Base-by-base conservation (phyloP, 2,113 vertebrate genomes). In the Synchiropus splendidus region DNA sequence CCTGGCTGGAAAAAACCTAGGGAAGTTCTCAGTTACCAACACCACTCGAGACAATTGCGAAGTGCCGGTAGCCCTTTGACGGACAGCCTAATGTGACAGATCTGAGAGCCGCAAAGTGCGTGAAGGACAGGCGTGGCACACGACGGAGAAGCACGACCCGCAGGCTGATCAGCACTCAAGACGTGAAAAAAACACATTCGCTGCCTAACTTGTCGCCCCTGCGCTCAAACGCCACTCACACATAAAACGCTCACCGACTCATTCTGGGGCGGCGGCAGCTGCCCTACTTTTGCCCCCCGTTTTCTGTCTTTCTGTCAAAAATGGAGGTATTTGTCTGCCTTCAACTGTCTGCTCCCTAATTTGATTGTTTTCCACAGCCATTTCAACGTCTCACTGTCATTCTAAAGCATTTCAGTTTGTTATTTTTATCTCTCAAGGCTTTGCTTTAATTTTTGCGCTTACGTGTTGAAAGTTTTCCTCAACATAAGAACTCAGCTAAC, bases 51-150 rank as follows among this genome's bases (percentile, higher is more conserved):
- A 62, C 55, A 12, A 27, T 63, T 58, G 54, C 50, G 59, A 54
- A 64, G 54, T 52, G 30, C n/a, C 41, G 5, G 49, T 54, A 27
- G 61, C 32, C 51, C 61, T 61, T 61, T 74, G 75, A 78, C 63
- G 56, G 70, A 69, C 50, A 42, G 46, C 57, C 45, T 72, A 67
- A 72, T 58, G 70, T 74, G 74, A 72, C 70, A 70, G 51, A 64
- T 72, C 61, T 52, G 64, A 67, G 69, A 62, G 58, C 35, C 12
- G 60, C 36, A 36, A 62, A 5, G 21, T 9, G 67, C 73, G 67
- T 74, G 75, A 79, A 69, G 75, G 70, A 77, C 68, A 77, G 65
- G 68, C 73, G 60, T 78, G 72, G 68, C 46, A 30, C 42, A 30
- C 55, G 12, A 66, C 6, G 33, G 54, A 66, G 62, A 63, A 78